phyloP scores from a whole-genome alignment of 2,888 invertebrate genomes.

The Coenonympha arcania region DNA sequence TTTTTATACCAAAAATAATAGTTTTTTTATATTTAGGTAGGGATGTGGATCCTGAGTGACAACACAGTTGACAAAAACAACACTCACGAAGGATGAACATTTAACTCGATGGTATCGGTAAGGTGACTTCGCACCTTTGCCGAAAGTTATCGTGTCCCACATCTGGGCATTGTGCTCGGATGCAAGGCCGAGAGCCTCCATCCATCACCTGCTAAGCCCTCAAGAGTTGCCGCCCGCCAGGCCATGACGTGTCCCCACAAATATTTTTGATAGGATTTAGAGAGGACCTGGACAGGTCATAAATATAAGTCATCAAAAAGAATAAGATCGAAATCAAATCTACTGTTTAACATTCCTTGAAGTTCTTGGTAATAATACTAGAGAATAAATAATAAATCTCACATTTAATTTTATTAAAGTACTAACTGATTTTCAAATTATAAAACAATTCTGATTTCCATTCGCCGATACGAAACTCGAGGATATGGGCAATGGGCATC shows the following conservation, averaged over 20 bases:
- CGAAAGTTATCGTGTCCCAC: constrained; percentile 50
- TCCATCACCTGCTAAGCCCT: constrained; percentile 59
- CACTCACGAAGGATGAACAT: constrained; percentile 16
- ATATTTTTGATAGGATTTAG: constrained; percentile 19
- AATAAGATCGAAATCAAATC: constrained; percentile 4
- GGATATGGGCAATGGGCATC: no score
- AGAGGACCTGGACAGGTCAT: constrained; percentile 15
- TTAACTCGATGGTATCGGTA: constrained; percentile 24
- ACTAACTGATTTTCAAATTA: no score
- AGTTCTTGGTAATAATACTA: no score
- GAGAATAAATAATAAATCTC: no score
- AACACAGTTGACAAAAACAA: constrained; percentile 4
- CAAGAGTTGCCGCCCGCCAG: constrained; percentile 48
- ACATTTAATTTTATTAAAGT: no score
- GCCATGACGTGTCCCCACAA: constrained; percentile 26
- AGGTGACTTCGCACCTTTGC: constrained; percentile 62
- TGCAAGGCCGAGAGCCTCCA: constrained; percentile 38
- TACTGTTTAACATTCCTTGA: not conserved
- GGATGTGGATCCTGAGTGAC: not conserved
- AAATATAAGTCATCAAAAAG: constrained; percentile 8
- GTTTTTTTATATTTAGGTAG: no score
- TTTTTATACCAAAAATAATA: no score
- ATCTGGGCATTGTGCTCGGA: constrained; percentile 46
- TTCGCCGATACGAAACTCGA: no score
- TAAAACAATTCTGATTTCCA: no score